Conservation (phyloP, 1,140 invertebrate genomes). For the Drosophila biarmipes region DNA sequence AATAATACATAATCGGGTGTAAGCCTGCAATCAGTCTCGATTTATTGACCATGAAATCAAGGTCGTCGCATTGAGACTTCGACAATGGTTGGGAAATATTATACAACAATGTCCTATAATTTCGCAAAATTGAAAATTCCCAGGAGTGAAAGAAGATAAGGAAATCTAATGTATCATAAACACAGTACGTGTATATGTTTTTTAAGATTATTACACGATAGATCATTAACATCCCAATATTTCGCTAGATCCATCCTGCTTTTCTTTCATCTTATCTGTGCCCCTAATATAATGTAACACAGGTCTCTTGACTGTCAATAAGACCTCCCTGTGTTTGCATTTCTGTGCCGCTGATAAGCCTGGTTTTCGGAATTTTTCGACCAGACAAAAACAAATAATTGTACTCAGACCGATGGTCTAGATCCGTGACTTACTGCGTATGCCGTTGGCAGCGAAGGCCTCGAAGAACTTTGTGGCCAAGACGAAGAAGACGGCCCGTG, state of each 20-base stretch:
- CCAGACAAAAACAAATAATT: constrained; percentile 55
- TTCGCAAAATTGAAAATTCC: neutral
- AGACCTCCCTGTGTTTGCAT: constrained; percentile 39
- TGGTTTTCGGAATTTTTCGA: constrained; percentile 36
- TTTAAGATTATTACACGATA: neutral
- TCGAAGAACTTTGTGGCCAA: constrained; percentile 82
- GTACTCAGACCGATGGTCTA: constrained; percentile 13
- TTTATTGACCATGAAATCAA: constrained; percentile 37
- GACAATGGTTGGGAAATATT: neutral
- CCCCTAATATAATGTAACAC: constrained; percentile 4
- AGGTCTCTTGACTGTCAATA: constrained; percentile 29
- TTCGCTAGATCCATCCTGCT: neutral
- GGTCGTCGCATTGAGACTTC: constrained; percentile 13
- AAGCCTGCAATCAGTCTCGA: constrained; percentile 11
- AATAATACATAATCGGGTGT: constrained; percentile 9
- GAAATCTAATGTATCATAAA: too few relatives aligned
- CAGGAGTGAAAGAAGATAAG: too few relatives aligned
- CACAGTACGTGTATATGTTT: too few relatives aligned
- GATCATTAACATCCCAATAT: neutral
- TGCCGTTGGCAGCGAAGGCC: constrained; percentile 83
- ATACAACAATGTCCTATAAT: neutral
- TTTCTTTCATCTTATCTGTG: constrained; percentile 20
- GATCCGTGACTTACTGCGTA: constrained; percentile 73
- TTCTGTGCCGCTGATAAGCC: constrained; percentile 51
- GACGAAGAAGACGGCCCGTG: constrained; percentile 75